Evolutionary conservation across 2,797 vertebrate species (phyloP), one percentile per base, ranked within the genome.

Genomic region (Melanotaenia maccullochi): DNA sequence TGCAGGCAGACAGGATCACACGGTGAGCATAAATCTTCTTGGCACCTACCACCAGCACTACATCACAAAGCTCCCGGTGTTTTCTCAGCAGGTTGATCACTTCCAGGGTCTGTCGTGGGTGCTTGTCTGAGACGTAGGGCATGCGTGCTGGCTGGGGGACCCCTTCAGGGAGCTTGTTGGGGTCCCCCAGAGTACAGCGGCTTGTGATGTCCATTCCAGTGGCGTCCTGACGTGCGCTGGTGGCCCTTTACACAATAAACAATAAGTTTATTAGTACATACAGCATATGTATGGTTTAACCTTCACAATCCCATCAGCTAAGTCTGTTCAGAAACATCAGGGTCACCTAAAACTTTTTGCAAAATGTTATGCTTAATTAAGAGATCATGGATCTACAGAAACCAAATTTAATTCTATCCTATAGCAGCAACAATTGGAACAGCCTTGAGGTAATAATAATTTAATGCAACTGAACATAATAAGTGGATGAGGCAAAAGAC

Each of bases 161-260:
- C 83, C 98, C 98, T 88, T 99, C 98, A 9, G 98, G 98, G 71
- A 99, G 95, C 87, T 99, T 99, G 94, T 99, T 99, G 93, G 98
- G 98, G 94, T 99, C 98, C 90, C 98, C 98, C 57, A 99, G 95
- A 72, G 98, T 99, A 92, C 98, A 99, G 87, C 97, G 97, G 94
- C 96, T 99, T 83, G 97, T 99, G 91, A 99, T 98, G 73, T 99
- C 98, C 98, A 99, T 99, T 94, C 97, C 97, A 90, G 97, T 98
- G 92, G 96, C 95, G 95, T 99, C 97, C 95, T 96, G 95, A 82
- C 97, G 97, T 94, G 95, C 95, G 84, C 93, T 97, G 92, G 96
- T 94, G 93, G 95, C 97, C 97, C 97, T 99, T 65, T 44, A 61
- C 4, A 52, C 25, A 22, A n/a, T 3, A 62, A 61, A 0, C 24